Base-by-base conservation (phyloP, 2,797 vertebrate species). In the Protosalanx chinensis region DNA sequence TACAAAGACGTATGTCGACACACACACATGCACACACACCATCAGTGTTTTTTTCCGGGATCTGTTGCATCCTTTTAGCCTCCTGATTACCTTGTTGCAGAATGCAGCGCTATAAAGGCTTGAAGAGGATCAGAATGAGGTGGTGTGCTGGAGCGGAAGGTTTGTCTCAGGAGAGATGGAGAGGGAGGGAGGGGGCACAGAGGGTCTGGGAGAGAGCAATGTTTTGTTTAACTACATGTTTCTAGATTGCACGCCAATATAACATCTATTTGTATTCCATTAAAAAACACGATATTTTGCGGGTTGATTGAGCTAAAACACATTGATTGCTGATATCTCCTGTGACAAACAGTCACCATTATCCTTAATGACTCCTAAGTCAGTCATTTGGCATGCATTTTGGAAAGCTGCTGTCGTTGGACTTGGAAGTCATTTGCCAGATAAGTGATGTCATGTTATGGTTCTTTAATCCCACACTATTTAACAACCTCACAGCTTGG, bases 371-470 rank as follows among this genome's bases (percentile, higher is more conserved):
- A 51, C 56, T 81, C 64, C 32, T 75, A 68, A 61, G 46, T 63
- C 64, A 5, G 20, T 37, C 8, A 60, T 81, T 72, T 71, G 59
- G 63, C 66, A 3, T 49, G 2, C 46, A 53, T 23, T 64, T 88
- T 64, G 78, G 69, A 86, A 83, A 81, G 84, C 68, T 72, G 71
- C 70, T 75, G 74, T 73, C 78, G 77, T 84, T 81, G 64, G 77
- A 73, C 77, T 72, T 74, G 79, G 72, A 76, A 76, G 78, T 88
- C 72, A 76, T 84, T 87, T 88, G 82, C 84, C 79, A 77, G 85
- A 84, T 75, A 82, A 84, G 81, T 82, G 78, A 81, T 84, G 80
- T 75, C 68, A 75, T 82, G 79, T 83, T 81, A 81, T 82, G 76
- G 66, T 23, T 62, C 71, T 80, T 76, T 89, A 90, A 90, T 90